Evolutionary conservation across 2,113 vertebrate species (phyloP), one percentile per base, ranked within the genome.

Genomic region (Probosciger aterrimus): DNA sequence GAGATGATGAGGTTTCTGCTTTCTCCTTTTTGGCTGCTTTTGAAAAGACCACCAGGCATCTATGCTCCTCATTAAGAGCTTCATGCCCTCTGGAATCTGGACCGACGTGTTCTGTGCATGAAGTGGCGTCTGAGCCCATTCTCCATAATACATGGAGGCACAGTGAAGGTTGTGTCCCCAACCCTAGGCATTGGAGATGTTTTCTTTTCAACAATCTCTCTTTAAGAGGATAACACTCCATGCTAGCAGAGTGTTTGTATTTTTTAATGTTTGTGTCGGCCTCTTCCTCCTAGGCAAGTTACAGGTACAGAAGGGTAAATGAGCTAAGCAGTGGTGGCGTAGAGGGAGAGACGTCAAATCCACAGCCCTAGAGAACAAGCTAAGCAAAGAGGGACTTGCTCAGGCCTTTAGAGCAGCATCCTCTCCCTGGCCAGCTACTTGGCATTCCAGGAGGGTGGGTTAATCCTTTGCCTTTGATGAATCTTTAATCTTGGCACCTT

Each of bases 401-500:
- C 44, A 50, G 30, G 47, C 59, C 65, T 95, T 71, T 60, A 71
- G 47, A 5, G 3, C 46, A 76, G 50, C 52, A 84, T 79, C 25
- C 24, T 88, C 18, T 84, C 76, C 37, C 30, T 3, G 1, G 79
- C 35, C 67, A 95, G 88, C 85, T 95, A 93, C 79, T 95, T 95
- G 88, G 76, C 93, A 95, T 96, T 96, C 95, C 62, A 94, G 74
- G n/a, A 87, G 90, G 65, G 84, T 83, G 46, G 82, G 79, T 63
- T 96, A 92, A 94, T 95, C 65, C 91, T 93, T 79, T 92, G 90
- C 95, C 85, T 97, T 97, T 97, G 96, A 97, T 97, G 92, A 97
- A 97, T 97, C 93, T 97, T 97, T 97, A 95, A 97, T 96, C 82
- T 91, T 70, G 88, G 92, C 96, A 96, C 89, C 94, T 96, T 88